These are phyloP conservation scores for Drosophila neocordata DNA, from an alignment of 1,140 invertebrate species.

Conservation along the genomic window DNA sequence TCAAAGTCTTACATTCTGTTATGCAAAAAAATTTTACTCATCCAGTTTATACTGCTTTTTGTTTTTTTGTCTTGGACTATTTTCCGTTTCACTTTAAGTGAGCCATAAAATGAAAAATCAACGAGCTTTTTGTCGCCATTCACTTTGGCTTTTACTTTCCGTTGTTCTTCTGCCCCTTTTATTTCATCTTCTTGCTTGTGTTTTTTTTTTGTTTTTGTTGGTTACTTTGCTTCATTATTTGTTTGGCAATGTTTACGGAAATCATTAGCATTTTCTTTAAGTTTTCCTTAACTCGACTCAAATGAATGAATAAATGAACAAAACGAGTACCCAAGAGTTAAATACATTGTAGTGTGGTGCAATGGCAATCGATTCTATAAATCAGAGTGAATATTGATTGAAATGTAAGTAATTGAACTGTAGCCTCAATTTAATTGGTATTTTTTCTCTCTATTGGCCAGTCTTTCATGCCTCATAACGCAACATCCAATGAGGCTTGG, in stretches of 20 bases:
- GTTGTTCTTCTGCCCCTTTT: not conserved
- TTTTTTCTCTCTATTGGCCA: conserved; percentile 29
- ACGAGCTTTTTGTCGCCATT: conserved; percentile 42
- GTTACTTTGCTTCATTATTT: conserved; percentile 50
- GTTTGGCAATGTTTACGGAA: conserved; percentile 59
- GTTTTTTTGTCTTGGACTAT: conserved; percentile 46
- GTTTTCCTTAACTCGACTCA: conserved; percentile 8
- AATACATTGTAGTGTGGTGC: not conserved
- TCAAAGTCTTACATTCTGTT: not conserved
- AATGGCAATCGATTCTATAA: conserved; percentile 31
- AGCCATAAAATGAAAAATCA: conserved; percentile 65
- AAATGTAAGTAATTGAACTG: conserved; percentile 45
- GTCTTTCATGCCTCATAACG: conserved; percentile 50
- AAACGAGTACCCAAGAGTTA: not conserved
- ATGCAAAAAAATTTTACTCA: not conserved
- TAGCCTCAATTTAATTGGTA: not conserved
- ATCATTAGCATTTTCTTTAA: conserved; percentile 54
- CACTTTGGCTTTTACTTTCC: conserved; percentile 18
- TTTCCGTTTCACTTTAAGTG: conserved; percentile 60
- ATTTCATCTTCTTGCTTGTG: not conserved
- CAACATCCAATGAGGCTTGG: conserved; percentile 58
- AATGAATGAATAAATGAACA: conserved; percentile 46
- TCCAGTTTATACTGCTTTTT: not conserved
- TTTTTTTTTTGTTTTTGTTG: conserved; percentile 9
- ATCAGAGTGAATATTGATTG: conserved; percentile 17